These are phyloP conservation scores for Danio albolineatus DNA, from an alignment of 2,797 vertebrate genomes.

Conservation along the genomic window DNA sequence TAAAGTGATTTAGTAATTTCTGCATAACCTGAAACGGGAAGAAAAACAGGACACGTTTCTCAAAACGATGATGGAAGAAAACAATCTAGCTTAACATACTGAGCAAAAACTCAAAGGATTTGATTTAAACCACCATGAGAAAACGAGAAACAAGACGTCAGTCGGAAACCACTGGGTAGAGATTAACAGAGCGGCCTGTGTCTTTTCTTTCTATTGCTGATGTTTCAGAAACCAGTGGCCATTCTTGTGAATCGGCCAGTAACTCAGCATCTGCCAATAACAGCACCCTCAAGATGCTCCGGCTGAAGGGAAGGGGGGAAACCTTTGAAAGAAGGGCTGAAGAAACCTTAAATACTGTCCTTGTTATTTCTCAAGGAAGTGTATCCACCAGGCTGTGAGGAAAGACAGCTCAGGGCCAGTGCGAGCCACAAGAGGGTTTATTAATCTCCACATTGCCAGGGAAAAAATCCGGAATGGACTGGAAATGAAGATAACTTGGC, in stretches of 20 bases:
- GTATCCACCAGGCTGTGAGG: slow-evolving; percentile 76
- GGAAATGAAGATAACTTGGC: slow-evolving; percentile 13
- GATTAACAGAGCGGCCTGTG: slow-evolving; percentile 45
- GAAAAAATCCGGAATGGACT: slow-evolving; percentile 35
- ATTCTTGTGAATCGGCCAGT: slow-evolving; percentile 71
- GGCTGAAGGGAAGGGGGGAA: slow-evolving; percentile 67
- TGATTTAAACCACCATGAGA: slow-evolving; percentile 15
- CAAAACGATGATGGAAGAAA: background rate
- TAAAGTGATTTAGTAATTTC: slow-evolving; percentile 88
- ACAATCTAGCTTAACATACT: slow-evolving; percentile 19
- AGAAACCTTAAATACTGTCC: slow-evolving; percentile 68
- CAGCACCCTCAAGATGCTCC: slow-evolving; percentile 68
- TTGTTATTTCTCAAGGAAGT: slow-evolving; percentile 78
- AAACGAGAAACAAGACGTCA: background rate
- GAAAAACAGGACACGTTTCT: slow-evolving; percentile 24
- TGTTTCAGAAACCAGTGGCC: slow-evolving; percentile 55
- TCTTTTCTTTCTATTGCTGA: slow-evolving; percentile 40
- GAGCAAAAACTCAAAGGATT: slow-evolving; percentile 2
- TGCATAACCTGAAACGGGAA: slow-evolving; percentile 86
- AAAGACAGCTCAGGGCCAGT: slow-evolving; percentile 53
- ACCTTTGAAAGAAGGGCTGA: slow-evolving; percentile 67
- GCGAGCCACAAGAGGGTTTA: slow-evolving; percentile 47
- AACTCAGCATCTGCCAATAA: slow-evolving; percentile 76
- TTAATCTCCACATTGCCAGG: slow-evolving; percentile 39
- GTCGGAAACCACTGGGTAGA: slow-evolving; percentile 9